Base-by-base conservation (phyloP, 2,113 vertebrate species). In the Corydoras sp. region DNA sequence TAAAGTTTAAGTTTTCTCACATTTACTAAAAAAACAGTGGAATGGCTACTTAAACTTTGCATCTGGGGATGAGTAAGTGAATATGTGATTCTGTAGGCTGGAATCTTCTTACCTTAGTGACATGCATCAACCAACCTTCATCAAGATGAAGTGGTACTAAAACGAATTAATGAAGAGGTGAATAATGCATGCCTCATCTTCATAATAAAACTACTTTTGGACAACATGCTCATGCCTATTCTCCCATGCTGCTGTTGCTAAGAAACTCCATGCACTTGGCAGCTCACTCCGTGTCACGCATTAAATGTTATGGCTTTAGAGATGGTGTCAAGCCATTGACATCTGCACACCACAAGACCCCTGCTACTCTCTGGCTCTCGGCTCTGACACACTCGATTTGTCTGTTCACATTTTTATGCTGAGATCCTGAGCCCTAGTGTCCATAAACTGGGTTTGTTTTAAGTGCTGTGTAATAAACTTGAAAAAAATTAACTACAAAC, bases 251-350 rank as follows among this genome's bases (percentile, higher is more conserved):
- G 62, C 60, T 43, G 75, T 78, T 79, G 79, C 79, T 81, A 81
- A 81, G 81, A 81, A 73, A 82, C 77, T 58, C 70, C 68, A 71
- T 72, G 69, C 68, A 29, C 65, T 59, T 59, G 55, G 49, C 12
- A 14, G 62, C 65, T 60, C 60, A 13, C 51, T 71, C 67, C 62
- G 32, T 71, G 62, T 72, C 71, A 64, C 66, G 49, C 62, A 74
- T 75, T 67, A 71, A 66, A 73, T 58, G 63, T 69, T 69, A 77
- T 68, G 69, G 60, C 72, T 79, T 35, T 60, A 60, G 24, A 10
- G 58, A 76, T 61, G 62, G 70, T 73, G 68, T 79, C 68, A 53
- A 51, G 61, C 53, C 56, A 9, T 11, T 15, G 70, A 81, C 77
- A 77, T 79, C 67, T 69, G 71, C 74, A 73, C 64, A 62, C 54